Conservation (phyloP, 1,140 invertebrate genomes). For the Panagrolaimus sp. region DNA sequence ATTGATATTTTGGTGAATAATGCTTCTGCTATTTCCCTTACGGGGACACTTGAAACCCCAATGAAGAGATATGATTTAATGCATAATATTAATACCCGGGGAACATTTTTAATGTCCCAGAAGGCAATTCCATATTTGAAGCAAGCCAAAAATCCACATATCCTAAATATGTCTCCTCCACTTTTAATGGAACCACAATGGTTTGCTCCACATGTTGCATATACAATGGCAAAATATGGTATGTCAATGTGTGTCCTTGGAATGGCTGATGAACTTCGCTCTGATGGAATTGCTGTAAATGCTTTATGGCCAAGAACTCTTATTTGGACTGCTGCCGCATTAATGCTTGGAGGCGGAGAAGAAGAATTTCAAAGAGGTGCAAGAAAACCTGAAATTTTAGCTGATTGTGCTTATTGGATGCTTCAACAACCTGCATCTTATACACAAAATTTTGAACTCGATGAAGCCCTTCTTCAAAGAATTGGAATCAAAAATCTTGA, state of each 20-base stretch:
- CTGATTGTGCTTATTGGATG: slow-evolving; percentile 74
- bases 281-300: slow-evolving; percentile 81
- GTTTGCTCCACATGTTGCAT: slow-evolving; percentile 86
- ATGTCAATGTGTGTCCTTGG: slow-evolving; percentile 96
- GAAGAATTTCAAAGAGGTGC: slow-evolving; percentile 54
- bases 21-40: slow-evolving; percentile 85
- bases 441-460: slow-evolving; percentile 82
- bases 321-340: slow-evolving; percentile 58
- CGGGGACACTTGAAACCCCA: slow-evolving; percentile 60
- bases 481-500: slow-evolving; percentile 78
- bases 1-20: slow-evolving; percentile 75
- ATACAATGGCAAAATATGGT: slow-evolving; percentile 96
- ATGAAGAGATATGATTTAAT: slow-evolving; percentile 62
- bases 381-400: slow-evolving; percentile 84
- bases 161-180: slow-evolving; percentile 88
- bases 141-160: slow-evolving; percentile 80
- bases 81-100: slow-evolving; percentile 81
- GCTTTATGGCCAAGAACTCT: slow-evolving; percentile 70
- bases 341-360: slow-evolving; percentile 75
- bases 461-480: slow-evolving; percentile 78
- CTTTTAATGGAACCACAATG: slow-evolving; percentile 79
- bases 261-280: slow-evolving; percentile 83
- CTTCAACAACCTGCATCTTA: slow-evolving; percentile 72
- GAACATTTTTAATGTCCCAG: slow-evolving; percentile 86
- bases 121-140: slow-evolving; percentile 79